Percentiles rank a stretch among this genome's conserved stretches.
Conservation (phyloP, 2,888 invertebrate genomes). For the Gasteruption jaculator region DNA sequence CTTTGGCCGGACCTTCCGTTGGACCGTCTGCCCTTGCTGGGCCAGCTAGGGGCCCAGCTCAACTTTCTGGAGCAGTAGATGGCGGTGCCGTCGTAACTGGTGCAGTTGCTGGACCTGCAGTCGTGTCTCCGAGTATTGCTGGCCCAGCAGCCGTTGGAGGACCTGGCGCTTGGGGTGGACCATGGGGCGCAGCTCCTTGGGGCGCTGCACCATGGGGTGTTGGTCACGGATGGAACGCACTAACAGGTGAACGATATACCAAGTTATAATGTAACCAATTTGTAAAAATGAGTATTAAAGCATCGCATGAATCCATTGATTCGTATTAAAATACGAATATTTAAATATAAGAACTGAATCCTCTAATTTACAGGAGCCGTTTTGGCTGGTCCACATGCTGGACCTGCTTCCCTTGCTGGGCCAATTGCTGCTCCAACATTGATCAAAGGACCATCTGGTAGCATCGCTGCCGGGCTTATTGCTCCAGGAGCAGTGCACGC, state of each 20-base stretch:
- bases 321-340: too few relatives aligned
- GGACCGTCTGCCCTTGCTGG: constrained; percentile 42
- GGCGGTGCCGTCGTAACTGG: constrained; percentile 47
- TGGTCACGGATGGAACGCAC: background rate
- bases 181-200: background rate
- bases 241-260: too few relatives aligned
- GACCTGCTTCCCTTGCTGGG: constrained; percentile 41
- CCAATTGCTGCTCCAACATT: constrained; percentile 42
- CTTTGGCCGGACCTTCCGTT: constrained; percentile 36
- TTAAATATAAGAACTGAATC: too few relatives aligned
- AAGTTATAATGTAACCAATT: too few relatives aligned
- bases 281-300: too few relatives aligned
- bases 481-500: constrained; percentile 16
- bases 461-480: constrained; percentile 39
- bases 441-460: constrained; percentile 47
- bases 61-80: constrained; percentile 46
- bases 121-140: constrained; percentile 42
- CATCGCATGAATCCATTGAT: too few relatives aligned
- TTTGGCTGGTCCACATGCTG: constrained; percentile 40
- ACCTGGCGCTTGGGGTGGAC: constrained; percentile 20
- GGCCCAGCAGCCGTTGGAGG: constrained; percentile 38
- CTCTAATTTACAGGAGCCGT: too few relatives aligned
- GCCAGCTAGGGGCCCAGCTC: constrained; percentile 40
- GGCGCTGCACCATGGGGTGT: background rate
- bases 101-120: constrained; percentile 44